Conservation (phyloP, 2,113 vertebrate species). For the Hystrix cristata region DNA sequence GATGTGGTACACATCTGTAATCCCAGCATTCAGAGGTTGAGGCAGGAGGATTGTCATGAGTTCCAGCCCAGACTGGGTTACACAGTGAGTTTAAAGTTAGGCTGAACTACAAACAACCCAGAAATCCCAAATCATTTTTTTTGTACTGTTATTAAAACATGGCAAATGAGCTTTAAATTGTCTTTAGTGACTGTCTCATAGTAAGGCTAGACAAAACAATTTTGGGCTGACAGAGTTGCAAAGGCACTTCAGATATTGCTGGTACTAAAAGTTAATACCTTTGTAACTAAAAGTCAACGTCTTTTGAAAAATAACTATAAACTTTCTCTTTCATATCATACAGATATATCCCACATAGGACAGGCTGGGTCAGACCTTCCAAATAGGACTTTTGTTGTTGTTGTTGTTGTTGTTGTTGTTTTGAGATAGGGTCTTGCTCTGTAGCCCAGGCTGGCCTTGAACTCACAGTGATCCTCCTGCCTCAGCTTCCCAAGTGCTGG, state of each 20-base stretch:
- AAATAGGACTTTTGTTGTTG: background rate
- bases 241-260: background rate
- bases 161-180: background rate
- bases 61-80: background rate
- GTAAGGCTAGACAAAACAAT: background rate
- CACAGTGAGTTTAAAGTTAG: background rate
- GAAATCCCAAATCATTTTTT: background rate
- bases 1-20: background rate
- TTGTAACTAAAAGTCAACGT: background rate
- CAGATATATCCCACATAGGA: background rate
- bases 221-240: background rate
- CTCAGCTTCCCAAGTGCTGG: background rate
- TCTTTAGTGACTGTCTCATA: background rate
- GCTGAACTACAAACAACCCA: background rate
- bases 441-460: background rate
- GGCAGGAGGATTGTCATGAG: background rate
- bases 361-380: background rate
- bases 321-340: slow-evolving; percentile 1
- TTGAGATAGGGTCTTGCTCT: background rate
- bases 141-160: background rate
- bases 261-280: background rate
- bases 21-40: background rate
- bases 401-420: background rate
- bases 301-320: background rate
- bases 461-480: background rate